These are phyloP conservation scores for Ferrisia virgata DNA, from an alignment of 2,888 invertebrate species.

Conservation along the genomic window DNA sequence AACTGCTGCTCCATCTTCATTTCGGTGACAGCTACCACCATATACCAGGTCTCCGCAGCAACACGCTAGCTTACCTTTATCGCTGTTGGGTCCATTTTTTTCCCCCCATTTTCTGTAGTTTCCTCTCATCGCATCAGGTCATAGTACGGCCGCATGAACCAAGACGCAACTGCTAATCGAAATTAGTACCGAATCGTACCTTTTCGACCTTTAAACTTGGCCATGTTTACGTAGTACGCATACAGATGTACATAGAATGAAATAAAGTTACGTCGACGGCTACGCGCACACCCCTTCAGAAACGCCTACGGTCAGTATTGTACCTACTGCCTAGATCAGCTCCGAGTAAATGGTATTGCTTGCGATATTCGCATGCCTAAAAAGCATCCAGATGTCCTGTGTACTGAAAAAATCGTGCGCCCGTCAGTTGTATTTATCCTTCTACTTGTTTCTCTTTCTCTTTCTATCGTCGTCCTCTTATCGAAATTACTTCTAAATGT, in stretches of 20 bases:
- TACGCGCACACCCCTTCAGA: background rate
- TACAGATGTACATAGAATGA: no score
- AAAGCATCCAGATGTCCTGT: background rate
- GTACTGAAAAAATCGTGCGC: background rate
- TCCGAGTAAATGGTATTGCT: background rate
- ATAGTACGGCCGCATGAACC: background rate
- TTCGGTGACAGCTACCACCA: background rate
- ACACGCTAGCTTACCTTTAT: background rate
- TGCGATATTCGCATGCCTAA: background rate
- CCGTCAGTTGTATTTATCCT: background rate
- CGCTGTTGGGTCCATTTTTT: background rate
- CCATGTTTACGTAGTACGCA: background rate
- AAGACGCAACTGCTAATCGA: background rate
- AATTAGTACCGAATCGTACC: background rate
- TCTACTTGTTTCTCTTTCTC: background rate
- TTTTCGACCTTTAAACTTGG: background rate
- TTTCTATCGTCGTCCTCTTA: background rate
- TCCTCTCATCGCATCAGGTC: background rate
- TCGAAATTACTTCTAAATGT: background rate
- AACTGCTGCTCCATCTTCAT: constrained; percentile 9
- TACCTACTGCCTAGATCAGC: background rate
- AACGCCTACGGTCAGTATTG: background rate
- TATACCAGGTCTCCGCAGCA: background rate
- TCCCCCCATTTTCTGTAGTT: background rate
- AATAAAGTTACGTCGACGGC: no score